Percentiles rank a stretch among this genome's conserved stretches.
Conservation (phyloP, 2,113 vertebrate species). For the Planiliza haematocheilus region DNA sequence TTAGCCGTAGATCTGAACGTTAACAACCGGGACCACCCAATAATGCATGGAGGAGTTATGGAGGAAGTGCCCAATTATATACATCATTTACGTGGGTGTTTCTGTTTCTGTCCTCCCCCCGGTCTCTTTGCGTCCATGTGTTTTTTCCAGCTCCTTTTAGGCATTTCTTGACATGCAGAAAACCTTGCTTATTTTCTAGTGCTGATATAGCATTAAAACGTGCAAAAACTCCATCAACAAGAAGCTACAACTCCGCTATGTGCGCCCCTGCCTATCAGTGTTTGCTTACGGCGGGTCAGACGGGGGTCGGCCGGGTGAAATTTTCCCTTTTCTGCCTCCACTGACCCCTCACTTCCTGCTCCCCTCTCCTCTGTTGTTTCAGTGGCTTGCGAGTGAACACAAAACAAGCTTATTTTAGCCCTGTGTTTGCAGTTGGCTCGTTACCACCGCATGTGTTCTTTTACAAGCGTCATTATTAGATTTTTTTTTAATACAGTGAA, state of each 20-base stretch:
- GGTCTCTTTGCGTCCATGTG: conserved; percentile 18
- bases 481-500: conserved; percentile 19
- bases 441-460: conserved; percentile 26
- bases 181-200: background rate
- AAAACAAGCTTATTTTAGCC: conserved; percentile 66
- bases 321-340: background rate
- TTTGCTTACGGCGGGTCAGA: conserved; percentile 5
- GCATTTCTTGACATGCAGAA: conserved; percentile 19
- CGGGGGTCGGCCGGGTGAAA: background rate
- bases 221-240: background rate
- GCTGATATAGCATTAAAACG: conserved; percentile 1
- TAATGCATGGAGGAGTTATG: conserved; percentile 7
- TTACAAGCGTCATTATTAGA: conserved; percentile 7
- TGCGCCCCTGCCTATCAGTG: background rate
- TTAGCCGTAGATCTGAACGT: background rate
- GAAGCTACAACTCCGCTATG: background rate
- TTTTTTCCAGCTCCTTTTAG: conserved; percentile 30
- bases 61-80: conserved; percentile 7
- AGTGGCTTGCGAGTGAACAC: conserved; percentile 49
- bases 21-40: conserved; percentile 10
- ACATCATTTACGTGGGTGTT: background rate
- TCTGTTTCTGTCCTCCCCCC: background rate
- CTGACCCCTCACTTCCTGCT: conserved; percentile 26
- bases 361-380: conserved; percentile 57
- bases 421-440: conserved; percentile 26